Evolutionary conservation across 2,888 invertebrate genomes (phyloP), one percentile per base, ranked within the genome.

Genomic region (Esperia sulphurella): DNA sequence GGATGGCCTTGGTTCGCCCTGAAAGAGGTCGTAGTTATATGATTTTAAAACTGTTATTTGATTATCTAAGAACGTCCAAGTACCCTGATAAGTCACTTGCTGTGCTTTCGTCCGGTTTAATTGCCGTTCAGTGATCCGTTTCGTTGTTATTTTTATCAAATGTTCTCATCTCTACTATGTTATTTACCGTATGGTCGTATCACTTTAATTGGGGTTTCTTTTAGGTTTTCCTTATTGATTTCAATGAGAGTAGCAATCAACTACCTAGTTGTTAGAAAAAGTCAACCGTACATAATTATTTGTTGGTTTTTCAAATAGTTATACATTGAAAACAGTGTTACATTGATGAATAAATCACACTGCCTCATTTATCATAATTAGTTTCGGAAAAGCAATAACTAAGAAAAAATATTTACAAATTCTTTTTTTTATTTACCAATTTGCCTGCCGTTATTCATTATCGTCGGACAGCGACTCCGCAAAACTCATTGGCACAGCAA

Each of bases 391-490:
- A 52, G 63, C 61, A 68, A 74, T 72, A 71, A 64, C 65, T 60
- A 65, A 49, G 56, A 63, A 56, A 42, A 48, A 45, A 43, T 58
- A 63, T 66, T 62, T 57, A 54, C 65, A 62, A 61, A 63, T 65
- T 59, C 59, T 57, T 55, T 70, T 73, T 72, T 72, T 78, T 79
- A 77, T 78, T 71, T 69, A 69, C 68, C 72, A 76, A 80, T 80
- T 79, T 78, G 75, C 72, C 70, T 70, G 62, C 63, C 67, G 71
- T 78, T 70, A 74, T 79, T 81, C 72, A 78, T 83, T 80, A 75
- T 67, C 65, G 59, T 65, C 63, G 65, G 61, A 64, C 68, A 73
- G 64, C 64, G 66, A 65, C 61, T 39, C 61, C 63, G 67, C 71
- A 68, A 75, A 77, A 75, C 71, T 70, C 70, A 74, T 77, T 72